These are phyloP conservation scores for Anabacerthia variegaticeps DNA, from an alignment of 2,797 vertebrate species.

Conservation along the genomic window DNA sequence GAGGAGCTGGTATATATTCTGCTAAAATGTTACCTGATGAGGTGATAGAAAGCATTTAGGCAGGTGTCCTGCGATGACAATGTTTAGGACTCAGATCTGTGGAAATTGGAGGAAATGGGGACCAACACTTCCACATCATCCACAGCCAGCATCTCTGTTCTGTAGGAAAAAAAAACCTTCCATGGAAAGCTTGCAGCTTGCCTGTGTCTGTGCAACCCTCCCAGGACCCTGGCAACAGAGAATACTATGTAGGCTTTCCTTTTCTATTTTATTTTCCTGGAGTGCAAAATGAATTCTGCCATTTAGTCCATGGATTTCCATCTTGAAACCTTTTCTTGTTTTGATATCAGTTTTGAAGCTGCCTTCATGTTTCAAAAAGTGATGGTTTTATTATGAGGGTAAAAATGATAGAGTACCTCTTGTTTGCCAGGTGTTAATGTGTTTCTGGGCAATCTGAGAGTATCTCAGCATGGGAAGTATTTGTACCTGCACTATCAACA, in stretches of 20 bases:
- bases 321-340: background rate
- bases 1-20: background rate
- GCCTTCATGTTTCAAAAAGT: background rate
- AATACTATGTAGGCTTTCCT: rapidly evolving
- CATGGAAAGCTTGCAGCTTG: background rate
- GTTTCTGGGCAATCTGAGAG: background rate
- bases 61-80: background rate
- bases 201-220: rapidly evolving
- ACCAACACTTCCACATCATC: background rate
- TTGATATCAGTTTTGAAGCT: background rate
- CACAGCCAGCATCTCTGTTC: background rate
- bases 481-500: background rate
- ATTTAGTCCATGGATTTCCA: background rate
- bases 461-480: background rate
- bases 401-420: background rate
- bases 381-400: background rate
- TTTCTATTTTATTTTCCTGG: background rate
- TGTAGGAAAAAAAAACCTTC: background rate
- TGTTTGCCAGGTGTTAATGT: background rate
- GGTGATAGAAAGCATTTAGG: background rate
- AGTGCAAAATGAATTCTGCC: background rate
- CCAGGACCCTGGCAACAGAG: background rate
- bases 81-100: background rate
- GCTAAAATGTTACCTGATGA: rapidly evolving
- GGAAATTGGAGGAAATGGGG: background rate